Evolutionary conservation across 2,888 invertebrate species (phyloP).

Genomic region (Lithophane socia): DNA sequence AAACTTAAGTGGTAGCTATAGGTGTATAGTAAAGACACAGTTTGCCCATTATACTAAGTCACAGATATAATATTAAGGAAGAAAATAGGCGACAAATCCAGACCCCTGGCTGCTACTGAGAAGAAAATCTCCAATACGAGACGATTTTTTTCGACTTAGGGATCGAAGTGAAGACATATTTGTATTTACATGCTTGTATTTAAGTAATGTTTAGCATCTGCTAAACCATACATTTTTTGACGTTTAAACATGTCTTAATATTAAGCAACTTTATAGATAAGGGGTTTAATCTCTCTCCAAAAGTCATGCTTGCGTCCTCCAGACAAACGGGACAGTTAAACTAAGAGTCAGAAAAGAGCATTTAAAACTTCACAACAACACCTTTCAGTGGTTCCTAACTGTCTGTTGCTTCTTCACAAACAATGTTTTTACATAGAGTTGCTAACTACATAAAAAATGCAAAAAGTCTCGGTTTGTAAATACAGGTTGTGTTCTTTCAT

Average conservation of each 20-base stretch:
- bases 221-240: too few species aligned
- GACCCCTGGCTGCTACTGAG: neutral
- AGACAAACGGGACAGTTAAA: neutral
- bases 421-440: constrained; percentile 66
- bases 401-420: constrained; percentile 62
- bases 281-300: too few species aligned
- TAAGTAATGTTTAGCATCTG: too few species aligned
- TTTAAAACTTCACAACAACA: constrained; percentile 76
- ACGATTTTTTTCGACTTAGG: neutral
- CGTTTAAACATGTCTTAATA: too few species aligned
- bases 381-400: constrained; percentile 65
- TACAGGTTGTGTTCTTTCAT: constrained; percentile 51
- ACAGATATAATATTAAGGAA: neutral
- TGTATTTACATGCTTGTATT: too few species aligned
- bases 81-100: neutral
- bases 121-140: neutral
- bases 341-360: constrained; percentile 64
- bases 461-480: constrained; percentile 60
- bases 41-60: neutral
- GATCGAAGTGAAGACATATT: neutral
- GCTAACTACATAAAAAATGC: constrained; percentile 64
- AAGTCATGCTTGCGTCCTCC: neutral
- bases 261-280: too few species aligned
- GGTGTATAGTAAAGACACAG: neutral
- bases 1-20: neutral